Percentiles rank a stretch among this genome's conserved stretches.
phyloP scores from a whole-genome alignment of 2,888 invertebrate genomes.

The Pheosia tremula region DNA sequence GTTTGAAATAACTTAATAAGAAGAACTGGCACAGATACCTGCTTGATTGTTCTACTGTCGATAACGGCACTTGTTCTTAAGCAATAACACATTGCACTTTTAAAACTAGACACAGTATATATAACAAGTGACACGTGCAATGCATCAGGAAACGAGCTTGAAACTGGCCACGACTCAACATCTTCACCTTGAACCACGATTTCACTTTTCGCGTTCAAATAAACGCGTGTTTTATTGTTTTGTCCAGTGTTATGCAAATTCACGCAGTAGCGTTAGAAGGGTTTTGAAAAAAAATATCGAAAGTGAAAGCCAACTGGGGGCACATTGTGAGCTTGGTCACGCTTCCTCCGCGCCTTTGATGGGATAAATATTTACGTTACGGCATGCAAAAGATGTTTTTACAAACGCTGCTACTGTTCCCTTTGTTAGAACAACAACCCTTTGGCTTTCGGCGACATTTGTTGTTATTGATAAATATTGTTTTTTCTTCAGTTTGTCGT shows the following conservation, averaged over 20 bases:
- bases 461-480: constrained; percentile 63
- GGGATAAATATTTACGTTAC: constrained; percentile 79
- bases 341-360: constrained; percentile 70
- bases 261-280: constrained; percentile 74
- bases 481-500: constrained; percentile 36
- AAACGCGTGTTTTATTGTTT: constrained; percentile 72
- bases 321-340: constrained; percentile 71
- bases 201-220: constrained; percentile 80
- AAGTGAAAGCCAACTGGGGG: constrained; percentile 80
- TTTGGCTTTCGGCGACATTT: constrained; percentile 66
- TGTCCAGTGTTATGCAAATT: constrained; percentile 80
- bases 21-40: neutral
- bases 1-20: too few relatives aligned
- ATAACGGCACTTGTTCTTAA: neutral
- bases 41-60: neutral
- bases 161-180: constrained; percentile 61
- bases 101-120: constrained; percentile 3
- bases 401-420: constrained; percentile 73
- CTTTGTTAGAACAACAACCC: constrained; percentile 80
- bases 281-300: constrained; percentile 74
- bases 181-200: constrained; percentile 72
- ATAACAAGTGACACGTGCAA: constrained; percentile 54
- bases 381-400: constrained; percentile 81
- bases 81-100: neutral
- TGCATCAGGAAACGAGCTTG: constrained; percentile 65